Base-by-base conservation (phyloP, 2,113 vertebrate species). In the Cettia cetti region DNA sequence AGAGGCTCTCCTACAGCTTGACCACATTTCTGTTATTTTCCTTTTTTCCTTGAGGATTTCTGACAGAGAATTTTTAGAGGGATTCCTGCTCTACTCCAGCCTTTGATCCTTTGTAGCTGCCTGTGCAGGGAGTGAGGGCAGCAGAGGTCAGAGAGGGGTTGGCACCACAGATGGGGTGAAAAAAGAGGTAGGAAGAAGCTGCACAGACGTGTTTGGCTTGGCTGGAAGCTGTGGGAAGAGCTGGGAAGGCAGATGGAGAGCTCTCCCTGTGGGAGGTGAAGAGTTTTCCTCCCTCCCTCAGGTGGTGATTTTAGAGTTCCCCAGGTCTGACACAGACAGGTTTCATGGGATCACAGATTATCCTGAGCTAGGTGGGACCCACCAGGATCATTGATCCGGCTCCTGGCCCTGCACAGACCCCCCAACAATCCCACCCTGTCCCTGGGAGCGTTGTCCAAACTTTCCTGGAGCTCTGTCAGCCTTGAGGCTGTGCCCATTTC, bases 391-490 rank as follows among this genome's bases (percentile, higher is more conserved):
- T 2, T 3, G 1, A 13, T 4, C 28, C 56, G n/a, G 5, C 40
- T 19, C 30, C 65, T 30, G 30, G 1, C 3, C 30, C 56, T 70
- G 64, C 40, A 17, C 40, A 35, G 24, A 35, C n/a, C 3, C 35
- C 65, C 49, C 57, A 56, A 18, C 5, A 42, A 57, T 2, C 66
- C 57, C 77, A 44, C 5, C 15, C 21, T 80, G 50, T 30, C 42
- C 49, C 66, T 57, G 42, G 2, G 2, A 30, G 7, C 0, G 0
- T 0, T 27, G 3, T 9, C 50, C 86, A 35, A 64, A 19, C 10
- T 0, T 21, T 81, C 22, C 59, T 57, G 65, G 57, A 80, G 75
- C 66, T 80, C 17, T 35, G 40, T 53, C 53, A 68, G 33, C 1
- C 7, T 33, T 3, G 3, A 28, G 64, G n/a, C 19, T 0, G 24